A percentile compares a stretch with the other conserved stretches of the same genome.
Evolutionary conservation across 2,797 vertebrate genomes (phyloP).

Genomic region (Pygocentrus nattereri): DNA sequence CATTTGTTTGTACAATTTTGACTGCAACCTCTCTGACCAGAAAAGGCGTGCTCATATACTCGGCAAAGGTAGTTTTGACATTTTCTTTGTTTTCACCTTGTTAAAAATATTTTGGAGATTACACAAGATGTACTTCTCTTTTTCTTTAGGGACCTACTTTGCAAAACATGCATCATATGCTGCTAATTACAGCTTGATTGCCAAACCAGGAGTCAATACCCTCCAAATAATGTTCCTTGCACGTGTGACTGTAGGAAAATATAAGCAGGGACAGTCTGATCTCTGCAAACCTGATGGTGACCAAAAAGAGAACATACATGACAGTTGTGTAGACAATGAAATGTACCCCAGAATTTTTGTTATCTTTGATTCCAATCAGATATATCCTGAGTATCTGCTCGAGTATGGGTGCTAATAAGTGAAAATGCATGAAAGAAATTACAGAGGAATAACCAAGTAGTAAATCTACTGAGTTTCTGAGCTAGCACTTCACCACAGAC

Average conservation of each 20-base stretch:
- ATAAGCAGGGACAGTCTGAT: constrained; percentile 66
- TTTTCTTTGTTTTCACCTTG: neutral
- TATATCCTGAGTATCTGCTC: constrained; percentile 91
- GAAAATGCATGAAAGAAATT: no score
- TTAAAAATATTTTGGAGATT: neutral
- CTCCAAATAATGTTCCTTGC: constrained; percentile 85
- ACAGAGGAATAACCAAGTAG: no score
- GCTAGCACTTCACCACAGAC: no score
- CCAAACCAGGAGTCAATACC: constrained; percentile 60
- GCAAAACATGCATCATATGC: constrained; percentile 81
- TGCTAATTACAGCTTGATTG: constrained; percentile 75
- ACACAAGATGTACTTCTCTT: neutral
- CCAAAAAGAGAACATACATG: constrained; percentile 76
- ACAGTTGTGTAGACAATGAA: constrained; percentile 86
- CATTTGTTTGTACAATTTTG: constrained; percentile 92
- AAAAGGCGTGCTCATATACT: constrained; percentile 62
- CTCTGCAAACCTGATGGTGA: constrained; percentile 82
- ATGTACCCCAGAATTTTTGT: constrained; percentile 82
- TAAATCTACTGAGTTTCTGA: no score
- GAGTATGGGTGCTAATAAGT: constrained; percentile 71
- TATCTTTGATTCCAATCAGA: constrained; percentile 89
- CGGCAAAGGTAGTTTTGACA: constrained; percentile 82
- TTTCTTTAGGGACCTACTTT: constrained; percentile 86
- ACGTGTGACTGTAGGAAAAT: constrained; percentile 85
- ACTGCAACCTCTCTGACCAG: constrained; percentile 80